Percentiles rank a stretch among this genome's conserved stretches.
Evolutionary conservation across 2,797 vertebrate genomes (phyloP).

Genomic region (Rallus crepitans): DNA sequence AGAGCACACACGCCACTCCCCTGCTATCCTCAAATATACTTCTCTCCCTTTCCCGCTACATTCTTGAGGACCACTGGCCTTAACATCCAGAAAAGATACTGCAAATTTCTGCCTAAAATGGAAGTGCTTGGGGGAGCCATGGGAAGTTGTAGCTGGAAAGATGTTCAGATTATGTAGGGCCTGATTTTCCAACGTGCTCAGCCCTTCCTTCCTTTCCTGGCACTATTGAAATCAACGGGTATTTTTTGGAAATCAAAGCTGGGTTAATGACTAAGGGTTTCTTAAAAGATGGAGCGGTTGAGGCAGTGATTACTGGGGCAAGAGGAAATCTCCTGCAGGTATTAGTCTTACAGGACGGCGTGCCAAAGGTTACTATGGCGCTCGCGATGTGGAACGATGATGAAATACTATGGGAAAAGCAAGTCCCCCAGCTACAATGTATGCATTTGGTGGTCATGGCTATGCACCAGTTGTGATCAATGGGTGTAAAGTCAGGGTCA

Average conservation of each 20-base stretch:
- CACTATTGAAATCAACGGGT: neutral
- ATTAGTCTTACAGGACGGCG: constrained; percentile 67
- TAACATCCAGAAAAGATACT: neutral
- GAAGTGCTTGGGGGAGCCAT: neutral
- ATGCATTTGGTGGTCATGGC: constrained; percentile 76
- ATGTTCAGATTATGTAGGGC: neutral
- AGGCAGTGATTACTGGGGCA: constrained; percentile 62
- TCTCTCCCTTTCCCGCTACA: neutral
- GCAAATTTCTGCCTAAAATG: neutral
- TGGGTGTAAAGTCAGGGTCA: constrained; percentile 78
- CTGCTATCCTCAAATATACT: neutral
- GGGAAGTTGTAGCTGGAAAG: neutral
- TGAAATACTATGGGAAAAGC: constrained; percentile 79
- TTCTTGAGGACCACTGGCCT: neutral
- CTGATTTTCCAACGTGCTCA: neutral
- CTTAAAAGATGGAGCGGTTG: constrained; percentile 46
- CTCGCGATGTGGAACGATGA: constrained; percentile 69
- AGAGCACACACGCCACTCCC: neutral
- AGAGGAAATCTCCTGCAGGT: constrained; percentile 77
- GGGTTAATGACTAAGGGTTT: constrained; percentile 35
- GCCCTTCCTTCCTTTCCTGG: neutral
- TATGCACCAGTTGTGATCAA: constrained; percentile 80
- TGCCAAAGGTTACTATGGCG: constrained; percentile 72
- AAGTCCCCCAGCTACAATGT: constrained; percentile 64
- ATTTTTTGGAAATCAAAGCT: constrained; percentile 14